phyloP scores from a whole-genome alignment of 2,888 invertebrate genomes.

The Oithona nana region DNA sequence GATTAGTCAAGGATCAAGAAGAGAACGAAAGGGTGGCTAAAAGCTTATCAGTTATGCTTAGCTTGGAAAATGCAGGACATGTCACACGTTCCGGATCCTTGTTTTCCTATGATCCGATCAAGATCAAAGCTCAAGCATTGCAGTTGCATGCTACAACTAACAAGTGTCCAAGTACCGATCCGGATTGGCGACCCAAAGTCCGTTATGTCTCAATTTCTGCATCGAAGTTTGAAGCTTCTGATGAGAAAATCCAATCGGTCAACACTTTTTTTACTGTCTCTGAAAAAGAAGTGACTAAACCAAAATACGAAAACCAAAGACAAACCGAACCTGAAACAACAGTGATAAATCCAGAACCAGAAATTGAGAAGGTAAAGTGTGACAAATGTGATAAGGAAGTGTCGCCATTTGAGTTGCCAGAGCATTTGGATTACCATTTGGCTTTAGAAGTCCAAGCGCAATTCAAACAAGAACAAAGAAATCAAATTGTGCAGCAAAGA shows the following conservation, averaged over 20 bases:
- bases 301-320: slow-evolving; percentile 22
- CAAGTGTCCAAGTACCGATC: slow-evolving; percentile 22
- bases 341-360: background rate
- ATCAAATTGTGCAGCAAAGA: no score
- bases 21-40: slow-evolving; percentile 61
- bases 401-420: slow-evolving; percentile 39
- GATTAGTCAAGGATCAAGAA: slow-evolving; percentile 50
- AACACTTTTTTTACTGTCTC: slow-evolving; percentile 24
- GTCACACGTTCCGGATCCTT: slow-evolving; percentile 42
- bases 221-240: slow-evolving; percentile 60
- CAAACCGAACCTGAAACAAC: slow-evolving; percentile 24
- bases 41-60: slow-evolving; percentile 52
- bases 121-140: slow-evolving; percentile 44
- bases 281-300: slow-evolving; percentile 21
- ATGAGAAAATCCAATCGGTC: slow-evolving; percentile 19
- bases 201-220: slow-evolving; percentile 55
- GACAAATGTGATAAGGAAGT: slow-evolving; percentile 42
- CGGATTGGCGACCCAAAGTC: slow-evolving; percentile 35
- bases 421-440: slow-evolving; percentile 67
- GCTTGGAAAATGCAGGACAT: slow-evolving; percentile 37
- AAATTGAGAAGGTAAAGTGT: slow-evolving; percentile 15
- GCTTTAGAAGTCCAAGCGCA: slow-evolving; percentile 53
- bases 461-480: background rate
- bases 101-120: slow-evolving; percentile 43
- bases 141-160: slow-evolving; percentile 42